phyloP scores from a whole-genome alignment of 2,113 vertebrate genomes.

The Pseudorectes ferrugineus region DNA sequence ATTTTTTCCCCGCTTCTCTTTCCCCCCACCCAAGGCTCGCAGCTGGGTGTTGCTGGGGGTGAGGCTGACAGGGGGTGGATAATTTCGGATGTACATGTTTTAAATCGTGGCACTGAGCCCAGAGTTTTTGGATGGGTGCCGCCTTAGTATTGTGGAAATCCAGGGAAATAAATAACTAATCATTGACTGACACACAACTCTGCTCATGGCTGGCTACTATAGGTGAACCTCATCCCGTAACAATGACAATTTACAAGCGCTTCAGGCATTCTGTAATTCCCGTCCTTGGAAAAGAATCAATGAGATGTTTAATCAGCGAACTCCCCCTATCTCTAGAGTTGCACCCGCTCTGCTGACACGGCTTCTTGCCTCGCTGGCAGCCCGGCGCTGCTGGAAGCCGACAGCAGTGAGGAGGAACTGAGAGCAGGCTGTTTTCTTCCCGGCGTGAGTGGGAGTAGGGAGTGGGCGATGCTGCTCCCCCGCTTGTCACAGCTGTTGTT shows the following conservation, averaged over 20 bases:
- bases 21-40: accelerated
- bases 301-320: neutral
- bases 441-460: neutral
- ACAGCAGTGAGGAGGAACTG: neutral
- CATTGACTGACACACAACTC: neutral
- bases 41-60: neutral
- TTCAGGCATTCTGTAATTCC: neutral
- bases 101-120: neutral
- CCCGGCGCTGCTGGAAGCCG: neutral
- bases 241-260: neutral
- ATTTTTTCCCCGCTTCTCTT: no score
- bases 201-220: neutral
- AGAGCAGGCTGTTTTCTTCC: slow-evolving; percentile 16
- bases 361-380: neutral
- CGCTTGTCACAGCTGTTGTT: neutral
- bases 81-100: neutral
- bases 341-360: neutral
- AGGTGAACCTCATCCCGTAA: neutral
- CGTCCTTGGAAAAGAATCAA: neutral
- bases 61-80: neutral
- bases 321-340: neutral
- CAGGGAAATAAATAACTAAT: neutral
- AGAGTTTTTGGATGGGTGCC: neutral
- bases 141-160: neutral
- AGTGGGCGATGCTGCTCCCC: neutral